Evolutionary conservation across 2,797 vertebrate species (phyloP).

Genomic region (Gambelia wislizenii): DNA sequence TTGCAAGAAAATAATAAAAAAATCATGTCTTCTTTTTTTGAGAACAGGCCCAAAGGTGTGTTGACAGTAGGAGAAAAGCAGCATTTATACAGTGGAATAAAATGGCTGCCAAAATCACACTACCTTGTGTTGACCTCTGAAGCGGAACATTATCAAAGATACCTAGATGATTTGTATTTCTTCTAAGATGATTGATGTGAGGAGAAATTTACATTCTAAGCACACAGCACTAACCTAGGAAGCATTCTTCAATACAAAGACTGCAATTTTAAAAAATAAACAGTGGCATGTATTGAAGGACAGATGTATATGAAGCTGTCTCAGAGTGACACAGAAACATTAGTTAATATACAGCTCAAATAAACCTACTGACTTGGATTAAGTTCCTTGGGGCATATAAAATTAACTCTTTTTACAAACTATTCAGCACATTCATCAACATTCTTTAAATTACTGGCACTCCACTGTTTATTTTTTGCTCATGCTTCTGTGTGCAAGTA

Average conservation of each 20-base stretch:
- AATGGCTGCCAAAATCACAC: background rate
- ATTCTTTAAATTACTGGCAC: background rate
- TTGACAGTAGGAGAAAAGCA: background rate
- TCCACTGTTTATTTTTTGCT: background rate
- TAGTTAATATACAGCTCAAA: background rate
- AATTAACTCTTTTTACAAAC: background rate
- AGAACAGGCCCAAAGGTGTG: background rate
- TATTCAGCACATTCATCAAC: background rate
- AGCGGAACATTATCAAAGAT: background rate
- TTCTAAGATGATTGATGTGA: background rate
- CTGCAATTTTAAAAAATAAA: background rate
- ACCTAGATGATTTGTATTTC: background rate
- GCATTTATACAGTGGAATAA: background rate
- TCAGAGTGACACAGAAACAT: background rate
- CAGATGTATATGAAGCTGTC: background rate
- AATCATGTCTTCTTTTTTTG: background rate
- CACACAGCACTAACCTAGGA: background rate
- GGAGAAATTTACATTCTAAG: constrained; percentile 20
- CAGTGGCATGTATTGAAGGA: background rate
- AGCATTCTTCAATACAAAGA: background rate
- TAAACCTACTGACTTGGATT: background rate
- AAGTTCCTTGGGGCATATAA: background rate
- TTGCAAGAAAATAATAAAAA: background rate
- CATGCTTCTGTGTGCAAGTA: background rate
- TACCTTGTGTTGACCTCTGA: background rate